Base-by-base conservation (phyloP, 1,140 invertebrate species). In the Drosophila truncata region DNA sequence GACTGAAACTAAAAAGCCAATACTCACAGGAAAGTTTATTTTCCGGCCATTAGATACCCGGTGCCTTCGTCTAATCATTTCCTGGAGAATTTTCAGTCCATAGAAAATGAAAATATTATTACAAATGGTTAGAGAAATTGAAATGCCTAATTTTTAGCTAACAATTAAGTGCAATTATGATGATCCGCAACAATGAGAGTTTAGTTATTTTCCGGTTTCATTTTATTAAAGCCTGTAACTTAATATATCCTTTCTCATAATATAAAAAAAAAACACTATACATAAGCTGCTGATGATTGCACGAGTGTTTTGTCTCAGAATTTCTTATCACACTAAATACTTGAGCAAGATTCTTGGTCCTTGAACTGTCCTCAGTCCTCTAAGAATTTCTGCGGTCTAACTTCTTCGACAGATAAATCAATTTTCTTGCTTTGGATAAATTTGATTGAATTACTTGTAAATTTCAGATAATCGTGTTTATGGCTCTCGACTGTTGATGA, bases 361-460 rank as follows among this genome's bases (percentile, higher is more conserved):
- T 39, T 14, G 16, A 57, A 69, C 42, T 71, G 60, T 63, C 55
- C 59, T 54, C 23, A 25, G 25, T 41, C n/a, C 7, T 44, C 31
- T 41, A 27, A 31, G 35, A 20, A 31, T 7, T 49, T 44, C 31
- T 78, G 35, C 33, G 47, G 54, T 64, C 64, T 80, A 46, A 80
- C 66, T 70, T 58, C 46, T 23, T 33, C 16, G 41, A 25, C 69
- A 25, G 60, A 78, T 82, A 82, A 82, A 59, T 69, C 49, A 65
- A 82, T 82, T 82, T 66, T 35, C 58, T 16, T 29, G 49, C 67
- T 61, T 69, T 55, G 52, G 37, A 37, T 46, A 55, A 58, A 82
- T 57, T 69, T 23, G 25, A 69, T 25, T 47, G 46, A 47, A 47
- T 82, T 78, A 62, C 44, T 42, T 31, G 73, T 46, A 60, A 58